These are phyloP conservation scores for Cryptus armator DNA, from an alignment of 2,888 invertebrate genomes.

Conservation along the genomic window DNA sequence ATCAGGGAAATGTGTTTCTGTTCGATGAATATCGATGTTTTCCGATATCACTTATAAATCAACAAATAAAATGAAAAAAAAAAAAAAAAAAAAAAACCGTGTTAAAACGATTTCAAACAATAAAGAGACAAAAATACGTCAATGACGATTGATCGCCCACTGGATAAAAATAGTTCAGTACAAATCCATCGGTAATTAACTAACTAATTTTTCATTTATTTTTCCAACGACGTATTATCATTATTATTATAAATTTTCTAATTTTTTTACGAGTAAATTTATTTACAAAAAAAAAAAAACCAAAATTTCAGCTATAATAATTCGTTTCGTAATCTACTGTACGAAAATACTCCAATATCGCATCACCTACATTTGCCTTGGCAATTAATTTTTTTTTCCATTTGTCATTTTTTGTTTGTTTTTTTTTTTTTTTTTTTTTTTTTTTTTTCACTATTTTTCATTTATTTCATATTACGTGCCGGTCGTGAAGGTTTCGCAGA, in stretches of 20 bases:
- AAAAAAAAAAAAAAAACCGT: neutral
- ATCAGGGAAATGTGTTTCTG: slow-evolving; percentile 64
- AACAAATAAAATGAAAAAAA: slow-evolving; percentile 19
- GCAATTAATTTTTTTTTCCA: neutral
- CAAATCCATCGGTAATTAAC: no score
- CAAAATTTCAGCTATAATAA: neutral
- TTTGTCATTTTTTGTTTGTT: neutral
- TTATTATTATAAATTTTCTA: no score
- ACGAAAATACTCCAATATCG: slow-evolving; percentile 20
- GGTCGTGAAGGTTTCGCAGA: slow-evolving; percentile 29
- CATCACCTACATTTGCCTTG: neutral
- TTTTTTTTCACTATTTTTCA: neutral
- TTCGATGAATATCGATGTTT: slow-evolving; percentile 62
- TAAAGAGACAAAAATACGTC: slow-evolving; percentile 4
- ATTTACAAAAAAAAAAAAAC: no score
- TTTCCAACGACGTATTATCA: no score
- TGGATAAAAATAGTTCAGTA: no score
- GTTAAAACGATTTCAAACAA: neutral
- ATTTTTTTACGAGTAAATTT: no score
- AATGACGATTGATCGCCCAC: no score
- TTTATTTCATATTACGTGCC: slow-evolving; percentile 12
- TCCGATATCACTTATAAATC: slow-evolving; percentile 65
- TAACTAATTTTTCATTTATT: no score
- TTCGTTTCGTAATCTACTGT: neutral
- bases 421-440: slow-evolving; percentile 14